Evolutionary conservation across 2,797 vertebrate genomes (phyloP).

Genomic region (Sebastiscus tertius): DNA sequence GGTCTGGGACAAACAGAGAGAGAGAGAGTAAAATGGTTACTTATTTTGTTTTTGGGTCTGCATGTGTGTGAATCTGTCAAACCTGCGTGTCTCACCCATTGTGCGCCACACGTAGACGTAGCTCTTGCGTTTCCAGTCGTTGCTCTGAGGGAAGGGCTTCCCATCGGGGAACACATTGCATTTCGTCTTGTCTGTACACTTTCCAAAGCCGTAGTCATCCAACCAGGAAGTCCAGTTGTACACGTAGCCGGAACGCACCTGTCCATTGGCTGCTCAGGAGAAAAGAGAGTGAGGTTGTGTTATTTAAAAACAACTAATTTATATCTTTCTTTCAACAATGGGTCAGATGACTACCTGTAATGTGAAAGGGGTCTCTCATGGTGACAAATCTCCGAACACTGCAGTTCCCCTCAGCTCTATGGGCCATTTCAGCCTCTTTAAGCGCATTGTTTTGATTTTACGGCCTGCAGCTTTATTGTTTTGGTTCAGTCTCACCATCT

Average conservation of each 20-base stretch:
- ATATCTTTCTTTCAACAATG: neutral
- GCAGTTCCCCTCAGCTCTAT: neutral
- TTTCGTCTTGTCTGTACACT: conserved; percentile 71
- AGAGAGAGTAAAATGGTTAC: accelerated
- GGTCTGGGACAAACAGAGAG: conserved; percentile 78
- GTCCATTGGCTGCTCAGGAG: conserved; percentile 72
- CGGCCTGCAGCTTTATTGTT: neutral
- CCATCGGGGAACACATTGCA: conserved; percentile 90
- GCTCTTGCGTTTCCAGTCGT: conserved; percentile 84
- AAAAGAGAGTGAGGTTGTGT: neutral
- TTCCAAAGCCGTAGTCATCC: conserved; percentile 82
- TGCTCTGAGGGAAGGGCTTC: conserved; percentile 86
- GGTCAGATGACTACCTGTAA: neutral
- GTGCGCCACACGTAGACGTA: conserved; percentile 95
- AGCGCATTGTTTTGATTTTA: neutral
- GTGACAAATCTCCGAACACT: neutral
- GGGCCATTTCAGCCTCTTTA: neutral
- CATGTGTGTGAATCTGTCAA: neutral
- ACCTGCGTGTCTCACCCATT: conserved; percentile 79
- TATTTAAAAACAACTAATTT: neutral
- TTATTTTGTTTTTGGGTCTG: neutral
- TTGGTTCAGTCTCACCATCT: neutral
- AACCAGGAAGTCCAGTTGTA: conserved; percentile 91
- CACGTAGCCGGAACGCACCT: conserved; percentile 80
- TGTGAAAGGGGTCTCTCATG: neutral